phyloP scores from a whole-genome alignment of 2,113 vertebrate genomes.

The Pseudonaja textilis region DNA sequence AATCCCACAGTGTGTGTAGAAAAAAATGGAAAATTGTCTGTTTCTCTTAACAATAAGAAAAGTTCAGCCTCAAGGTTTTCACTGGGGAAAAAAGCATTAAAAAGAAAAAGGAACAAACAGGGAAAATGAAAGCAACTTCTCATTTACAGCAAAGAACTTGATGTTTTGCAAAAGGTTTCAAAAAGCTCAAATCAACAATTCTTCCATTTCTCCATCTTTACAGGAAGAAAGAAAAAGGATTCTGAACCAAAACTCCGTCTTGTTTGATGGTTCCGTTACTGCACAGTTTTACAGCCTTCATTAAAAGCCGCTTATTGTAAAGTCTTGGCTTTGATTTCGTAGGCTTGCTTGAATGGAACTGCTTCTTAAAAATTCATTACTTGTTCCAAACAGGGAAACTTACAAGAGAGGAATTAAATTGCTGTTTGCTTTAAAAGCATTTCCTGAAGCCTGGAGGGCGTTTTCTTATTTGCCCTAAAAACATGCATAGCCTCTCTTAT shows the following conservation, averaged over 20 bases:
- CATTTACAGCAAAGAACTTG: conserved; percentile 29
- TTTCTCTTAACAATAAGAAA: conserved; percentile 16
- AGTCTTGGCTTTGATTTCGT: conserved; percentile 38
- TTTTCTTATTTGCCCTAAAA: neutral
- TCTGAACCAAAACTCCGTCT: conserved; percentile 4
- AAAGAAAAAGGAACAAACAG: conserved; percentile 26
- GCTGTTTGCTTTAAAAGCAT: fast-evolving
- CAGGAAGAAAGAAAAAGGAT: neutral
- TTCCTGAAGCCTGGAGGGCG: conserved; percentile 12
- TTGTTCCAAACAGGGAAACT: conserved; percentile 40
- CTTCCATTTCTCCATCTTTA: neutral
- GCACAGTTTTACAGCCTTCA: conserved; percentile 16
- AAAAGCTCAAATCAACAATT: conserved; percentile 31
- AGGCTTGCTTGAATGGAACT: conserved; percentile 32
- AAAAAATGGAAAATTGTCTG: fast-evolving
- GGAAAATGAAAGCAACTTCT: conserved; percentile 19
- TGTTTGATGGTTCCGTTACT: neutral
- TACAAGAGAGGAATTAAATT: conserved; percentile 13
- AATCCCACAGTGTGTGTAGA: neutral
- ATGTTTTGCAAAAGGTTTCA: conserved; percentile 20
- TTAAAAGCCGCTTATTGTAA: conserved; percentile 34
- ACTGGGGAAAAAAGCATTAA: neutral
- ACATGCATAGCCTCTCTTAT: neutral
- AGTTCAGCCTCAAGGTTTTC: conserved; percentile 20
- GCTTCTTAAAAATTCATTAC: conserved; percentile 34